Evolutionary conservation across 1,140 invertebrate genomes (phyloP).

Genomic region (Rhopalosiphum padi): DNA sequence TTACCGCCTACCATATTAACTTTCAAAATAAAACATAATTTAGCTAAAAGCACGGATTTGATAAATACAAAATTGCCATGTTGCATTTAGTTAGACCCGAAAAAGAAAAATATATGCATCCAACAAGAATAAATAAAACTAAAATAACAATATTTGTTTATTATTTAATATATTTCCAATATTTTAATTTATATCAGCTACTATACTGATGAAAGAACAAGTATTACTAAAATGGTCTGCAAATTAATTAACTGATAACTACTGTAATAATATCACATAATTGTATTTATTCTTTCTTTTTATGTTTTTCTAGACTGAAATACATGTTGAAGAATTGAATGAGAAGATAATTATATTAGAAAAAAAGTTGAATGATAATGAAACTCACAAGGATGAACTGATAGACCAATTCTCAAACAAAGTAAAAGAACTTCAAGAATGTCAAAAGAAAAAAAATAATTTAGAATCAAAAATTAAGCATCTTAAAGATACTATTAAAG

Average conservation of each 20-base stretch:
- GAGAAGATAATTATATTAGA: not conserved
- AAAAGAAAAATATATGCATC: not conserved
- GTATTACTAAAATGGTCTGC: not conserved
- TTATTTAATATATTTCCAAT: not conserved
- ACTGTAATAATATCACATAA: not conserved
- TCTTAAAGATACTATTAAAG: slow-evolving; percentile 43
- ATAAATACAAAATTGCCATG: not conserved
- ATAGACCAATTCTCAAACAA: not conserved
- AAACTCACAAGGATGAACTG: slow-evolving; percentile 15
- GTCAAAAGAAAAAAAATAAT: not conserved
- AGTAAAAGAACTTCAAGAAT: slow-evolving; percentile 41
- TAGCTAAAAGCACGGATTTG: not conserved
- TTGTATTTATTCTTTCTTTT: not conserved
- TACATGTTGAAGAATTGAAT: slow-evolving; percentile 40
- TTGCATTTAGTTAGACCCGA: not conserved
- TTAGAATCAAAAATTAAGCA: slow-evolving; percentile 42
- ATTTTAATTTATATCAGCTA: not conserved
- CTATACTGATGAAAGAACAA: not conserved
- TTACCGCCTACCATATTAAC: not conserved
- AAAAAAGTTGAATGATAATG: not conserved
- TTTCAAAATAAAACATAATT: not conserved
- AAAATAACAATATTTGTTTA: not conserved
- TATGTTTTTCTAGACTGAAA: slow-evolving; percentile 22
- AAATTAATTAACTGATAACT: not conserved
- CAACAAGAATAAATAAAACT: not conserved